Percentiles rank a stretch among this genome's conserved stretches.
These are phyloP conservation scores for Eulemur coronatus DNA, from an alignment of 2,797 vertebrate species.

Conservation along the genomic window DNA sequence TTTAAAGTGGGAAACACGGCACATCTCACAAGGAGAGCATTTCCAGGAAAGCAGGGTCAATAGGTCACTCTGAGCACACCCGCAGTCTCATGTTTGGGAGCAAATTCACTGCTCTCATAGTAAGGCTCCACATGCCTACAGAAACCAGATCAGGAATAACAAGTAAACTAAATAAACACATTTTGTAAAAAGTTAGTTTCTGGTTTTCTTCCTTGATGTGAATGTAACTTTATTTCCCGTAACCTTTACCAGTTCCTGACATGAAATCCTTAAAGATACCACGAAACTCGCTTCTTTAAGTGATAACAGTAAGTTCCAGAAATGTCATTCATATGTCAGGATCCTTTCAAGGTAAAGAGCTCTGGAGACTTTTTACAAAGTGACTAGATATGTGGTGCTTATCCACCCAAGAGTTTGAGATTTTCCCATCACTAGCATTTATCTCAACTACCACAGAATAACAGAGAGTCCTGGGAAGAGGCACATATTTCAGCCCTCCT, in stretches of 20 bases:
- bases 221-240: slow-evolving; percentile 23
- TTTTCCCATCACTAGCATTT: slow-evolving; percentile 52
- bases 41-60: not conserved
- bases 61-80: not conserved
- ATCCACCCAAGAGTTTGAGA: not conserved
- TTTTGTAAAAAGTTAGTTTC: not conserved
- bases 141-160: not conserved
- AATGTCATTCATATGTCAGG: not conserved
- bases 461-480: not conserved
- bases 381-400: slow-evolving; percentile 27
- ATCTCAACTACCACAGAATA: slow-evolving; percentile 6
- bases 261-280: not conserved
- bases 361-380: not conserved
- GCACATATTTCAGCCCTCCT: slow-evolving; percentile 24
- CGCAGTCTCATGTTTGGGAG: not conserved
- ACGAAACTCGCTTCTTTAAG: not conserved
- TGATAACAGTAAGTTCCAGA: not conserved
- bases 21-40: not conserved
- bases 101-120: not conserved
- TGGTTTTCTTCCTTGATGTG: not conserved
- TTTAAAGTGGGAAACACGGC: not conserved
- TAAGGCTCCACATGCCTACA: not conserved
- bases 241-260: not conserved
- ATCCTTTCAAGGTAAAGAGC: slow-evolving; percentile 38
- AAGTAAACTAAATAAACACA: not conserved